phyloP scores from a whole-genome alignment of 2,797 vertebrate genomes.

The Phoeniculus purpureus region DNA sequence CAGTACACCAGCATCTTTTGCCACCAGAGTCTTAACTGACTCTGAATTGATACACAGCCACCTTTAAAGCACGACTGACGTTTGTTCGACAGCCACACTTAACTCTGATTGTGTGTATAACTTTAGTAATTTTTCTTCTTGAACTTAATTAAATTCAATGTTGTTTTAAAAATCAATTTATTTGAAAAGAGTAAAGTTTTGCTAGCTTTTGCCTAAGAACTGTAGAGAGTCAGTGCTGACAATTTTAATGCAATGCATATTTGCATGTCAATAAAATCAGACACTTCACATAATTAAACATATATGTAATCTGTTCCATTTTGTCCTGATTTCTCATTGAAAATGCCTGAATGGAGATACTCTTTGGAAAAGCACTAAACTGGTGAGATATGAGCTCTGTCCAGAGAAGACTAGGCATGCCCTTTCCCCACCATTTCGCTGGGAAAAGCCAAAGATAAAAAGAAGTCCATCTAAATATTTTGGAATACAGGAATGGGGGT shows the following conservation, averaged over 20 bases:
- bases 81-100: background rate
- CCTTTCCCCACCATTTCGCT: rapidly evolving
- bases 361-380: background rate
- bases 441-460: background rate
- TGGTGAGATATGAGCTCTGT: background rate
- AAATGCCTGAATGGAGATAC: background rate
- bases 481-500: rapidly evolving
- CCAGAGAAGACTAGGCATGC: background rate
- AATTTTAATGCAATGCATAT: background rate
- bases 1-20: background rate
- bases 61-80: background rate
- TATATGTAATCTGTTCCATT: background rate
- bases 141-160: background rate
- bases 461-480: background rate
- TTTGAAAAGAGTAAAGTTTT: background rate
- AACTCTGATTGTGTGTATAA: background rate
- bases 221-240: background rate
- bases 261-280: background rate
- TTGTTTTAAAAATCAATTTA: background rate
- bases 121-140: background rate
- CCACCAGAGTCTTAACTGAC: background rate
- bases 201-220: background rate
- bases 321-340: background rate
- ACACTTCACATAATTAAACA: background rate
- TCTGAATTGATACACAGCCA: background rate